Conservation (phyloP, 2,888 invertebrate genomes). For the Adela reaumurella region DNA sequence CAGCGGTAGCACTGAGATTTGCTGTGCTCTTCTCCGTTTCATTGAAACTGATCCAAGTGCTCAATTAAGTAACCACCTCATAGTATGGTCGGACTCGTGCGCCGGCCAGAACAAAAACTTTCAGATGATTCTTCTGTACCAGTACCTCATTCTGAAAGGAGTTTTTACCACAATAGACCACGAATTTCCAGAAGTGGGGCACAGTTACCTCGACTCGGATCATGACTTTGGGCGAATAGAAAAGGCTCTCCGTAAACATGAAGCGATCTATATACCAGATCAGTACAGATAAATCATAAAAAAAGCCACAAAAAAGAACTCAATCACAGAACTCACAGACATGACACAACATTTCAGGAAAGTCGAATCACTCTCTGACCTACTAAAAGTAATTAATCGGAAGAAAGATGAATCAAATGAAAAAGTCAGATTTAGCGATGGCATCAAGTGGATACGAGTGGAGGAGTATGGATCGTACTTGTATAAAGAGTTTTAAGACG, state of each 20-base stretch:
- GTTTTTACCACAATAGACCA: slow-evolving; percentile 18
- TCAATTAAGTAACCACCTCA: too few species aligned
- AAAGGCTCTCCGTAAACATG: slow-evolving; percentile 18
- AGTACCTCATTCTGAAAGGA: slow-evolving; percentile 10
- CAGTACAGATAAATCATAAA: slow-evolving; percentile 17
- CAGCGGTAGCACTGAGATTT: too few species aligned
- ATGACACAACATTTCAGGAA: slow-evolving; percentile 14
- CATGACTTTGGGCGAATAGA: slow-evolving; percentile 21
- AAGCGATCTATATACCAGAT: slow-evolving; percentile 15
- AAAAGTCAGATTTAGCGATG: slow-evolving; percentile 16
- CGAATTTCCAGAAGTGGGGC: slow-evolving; percentile 22
- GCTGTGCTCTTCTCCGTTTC: too few species aligned
- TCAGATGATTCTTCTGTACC: too few species aligned
- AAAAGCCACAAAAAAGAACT: slow-evolving; percentile 13
- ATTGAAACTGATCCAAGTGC: too few species aligned
- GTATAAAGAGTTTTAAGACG: too few species aligned
- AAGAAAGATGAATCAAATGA: slow-evolving; percentile 12
- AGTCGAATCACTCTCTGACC: slow-evolving; percentile 8
- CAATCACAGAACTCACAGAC: slow-evolving; percentile 14
- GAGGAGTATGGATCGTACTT: slow-evolving; percentile 12
- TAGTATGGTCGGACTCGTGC: too few species aligned
- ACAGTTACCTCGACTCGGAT: slow-evolving; percentile 21
- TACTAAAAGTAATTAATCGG: slow-evolving; percentile 11
- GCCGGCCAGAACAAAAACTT: too few species aligned
- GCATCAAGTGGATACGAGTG: slow-evolving; percentile 16